phyloP scores from a whole-genome alignment of 2,113 vertebrate genomes.

The Platysternon megacephalum region DNA sequence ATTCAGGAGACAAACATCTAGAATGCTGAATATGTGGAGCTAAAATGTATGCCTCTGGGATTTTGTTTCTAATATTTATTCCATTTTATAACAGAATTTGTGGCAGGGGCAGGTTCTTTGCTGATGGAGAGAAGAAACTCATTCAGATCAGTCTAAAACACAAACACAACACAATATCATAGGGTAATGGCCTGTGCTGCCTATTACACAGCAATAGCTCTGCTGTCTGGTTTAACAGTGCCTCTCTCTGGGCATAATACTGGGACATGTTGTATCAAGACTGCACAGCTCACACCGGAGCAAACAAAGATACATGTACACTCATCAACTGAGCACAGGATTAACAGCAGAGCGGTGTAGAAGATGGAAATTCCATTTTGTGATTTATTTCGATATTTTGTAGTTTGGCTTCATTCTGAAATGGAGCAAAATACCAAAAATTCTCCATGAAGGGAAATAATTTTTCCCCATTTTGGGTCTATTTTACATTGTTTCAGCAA shows the following conservation, averaged over 20 bases:
- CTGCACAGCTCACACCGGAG: not conserved
- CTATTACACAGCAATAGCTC: too few species aligned
- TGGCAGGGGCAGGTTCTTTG: not conserved
- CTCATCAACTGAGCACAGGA: not conserved
- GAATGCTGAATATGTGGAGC: slow-evolving; percentile 1
- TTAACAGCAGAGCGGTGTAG: not conserved
- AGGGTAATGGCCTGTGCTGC: too few species aligned
- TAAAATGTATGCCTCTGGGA: not conserved
- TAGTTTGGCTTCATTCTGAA: not conserved
- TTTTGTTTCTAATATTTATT: slow-evolving; percentile 3
- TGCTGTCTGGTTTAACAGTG: not conserved
- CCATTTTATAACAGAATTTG: not conserved
- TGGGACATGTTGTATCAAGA: not conserved
- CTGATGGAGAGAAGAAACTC: not conserved
- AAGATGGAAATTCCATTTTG: not conserved
- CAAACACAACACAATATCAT: not conserved
- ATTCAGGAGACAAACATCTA: not conserved
- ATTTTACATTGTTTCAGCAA: not conserved
- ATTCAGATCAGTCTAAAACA: not conserved
- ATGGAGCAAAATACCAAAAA: not conserved
- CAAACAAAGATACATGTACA: not conserved
- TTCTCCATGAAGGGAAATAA: not conserved
- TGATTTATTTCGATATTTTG: not conserved
- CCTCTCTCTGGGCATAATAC: not conserved
- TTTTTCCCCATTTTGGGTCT: not conserved